phyloP scores from a whole-genome alignment of 2,113 vertebrate genomes.

The Hyaena hyaena region DNA sequence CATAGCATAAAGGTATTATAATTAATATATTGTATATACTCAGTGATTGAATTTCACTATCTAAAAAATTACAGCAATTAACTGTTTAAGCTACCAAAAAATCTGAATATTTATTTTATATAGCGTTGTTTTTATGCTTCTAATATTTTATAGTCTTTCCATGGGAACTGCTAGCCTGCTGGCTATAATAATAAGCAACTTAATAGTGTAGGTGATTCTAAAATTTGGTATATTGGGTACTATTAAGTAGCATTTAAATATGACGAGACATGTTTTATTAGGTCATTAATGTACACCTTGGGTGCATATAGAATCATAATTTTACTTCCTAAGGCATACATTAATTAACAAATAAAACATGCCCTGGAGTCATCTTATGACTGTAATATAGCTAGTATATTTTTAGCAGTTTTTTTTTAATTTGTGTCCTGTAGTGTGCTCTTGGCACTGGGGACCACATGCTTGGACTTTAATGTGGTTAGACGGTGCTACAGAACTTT shows the following conservation, averaged over 20 bases:
- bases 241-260: constrained; percentile 51
- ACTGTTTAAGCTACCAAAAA: constrained; percentile 38
- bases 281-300: constrained; percentile 62
- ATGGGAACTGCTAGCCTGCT: constrained; percentile 34
- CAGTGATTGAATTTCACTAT: constrained; percentile 19
- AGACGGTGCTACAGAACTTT: neutral
- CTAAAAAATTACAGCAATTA: constrained; percentile 60
- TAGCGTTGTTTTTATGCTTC: constrained; percentile 33
- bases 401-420: constrained; percentile 58
- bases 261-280: constrained; percentile 57
- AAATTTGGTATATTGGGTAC: constrained; percentile 35
- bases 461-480: neutral
- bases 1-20: neutral
- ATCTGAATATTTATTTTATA: constrained; percentile 63
- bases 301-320: constrained; percentile 55
- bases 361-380: constrained; percentile 40
- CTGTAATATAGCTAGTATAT: constrained; percentile 41
- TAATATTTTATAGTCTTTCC: constrained; percentile 65
- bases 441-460: constrained; percentile 4
- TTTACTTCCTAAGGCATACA: constrained; percentile 63
- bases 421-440: constrained; percentile 44
- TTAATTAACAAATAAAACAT: constrained; percentile 78
- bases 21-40: constrained; percentile 1
- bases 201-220: constrained; percentile 59
- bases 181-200: constrained; percentile 48